Base-by-base conservation (phyloP, 1,140 invertebrate genomes). In the Heliconius hermathena region DNA sequence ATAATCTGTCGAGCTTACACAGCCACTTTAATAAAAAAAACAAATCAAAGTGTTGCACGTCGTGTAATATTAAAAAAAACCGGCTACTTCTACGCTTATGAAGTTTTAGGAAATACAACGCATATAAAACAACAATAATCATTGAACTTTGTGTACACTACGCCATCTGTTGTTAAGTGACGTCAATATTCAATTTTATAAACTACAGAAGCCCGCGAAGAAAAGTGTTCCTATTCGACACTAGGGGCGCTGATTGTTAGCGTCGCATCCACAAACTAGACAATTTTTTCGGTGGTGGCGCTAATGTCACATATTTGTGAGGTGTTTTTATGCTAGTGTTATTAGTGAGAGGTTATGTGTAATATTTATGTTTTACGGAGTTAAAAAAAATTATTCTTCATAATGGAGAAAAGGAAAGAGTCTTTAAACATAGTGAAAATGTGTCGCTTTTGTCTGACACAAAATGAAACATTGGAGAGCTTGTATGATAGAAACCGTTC, bases 391-490 rank as follows among this genome's bases (percentile, higher is more conserved):
- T 79, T 81, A 78, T 71, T 36, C 70, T 71, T 73, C 33, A 93
- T 91, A 91, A 96, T 96, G 96, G 96, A 96, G 86, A 95, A 95
- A 84, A 95, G 96, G 88, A 95, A 95, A 88, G 95, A 95, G 80
- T 92, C 93, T 77, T 85, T 97, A 81, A 94, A 95, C 85, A 88
- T 94, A 36, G 95, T 96, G 89, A 95, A 96, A 89, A 95, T 97
- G 78, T 97, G 97, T 89, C 95, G 97, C 84, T 97, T 97, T 89
- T 97, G 97, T 91, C 92, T 97, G 79, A 93, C 95, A 71, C 93
- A 94, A 78, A 91, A 95, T 82, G 95, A 96, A 80, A 95, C 96
- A 70, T 90, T 97, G 72, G 95, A 87, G 80, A 97, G 95, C 90
- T 96, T 97, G 85, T 97, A 96, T 87, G 95, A 96, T 74, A 95